phyloP scores from a whole-genome alignment of 2,797 vertebrate species.

The Poecilia picta region DNA sequence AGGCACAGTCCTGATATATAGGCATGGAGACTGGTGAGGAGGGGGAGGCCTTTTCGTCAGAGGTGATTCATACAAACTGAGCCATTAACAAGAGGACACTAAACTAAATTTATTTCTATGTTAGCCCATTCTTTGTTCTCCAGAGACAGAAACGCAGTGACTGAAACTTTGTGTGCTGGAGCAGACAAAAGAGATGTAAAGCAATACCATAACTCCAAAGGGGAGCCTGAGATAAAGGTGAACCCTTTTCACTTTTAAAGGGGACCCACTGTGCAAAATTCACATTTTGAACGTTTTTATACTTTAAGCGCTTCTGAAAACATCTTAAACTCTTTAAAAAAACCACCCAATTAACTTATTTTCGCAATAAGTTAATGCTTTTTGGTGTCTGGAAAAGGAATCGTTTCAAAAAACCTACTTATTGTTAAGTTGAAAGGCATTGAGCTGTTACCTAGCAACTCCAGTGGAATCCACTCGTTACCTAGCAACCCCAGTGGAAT shows the following conservation, averaged over 20 bases:
- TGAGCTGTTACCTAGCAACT: too few species aligned
- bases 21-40: slow-evolving; percentile 56
- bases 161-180: slow-evolving; percentile 44
- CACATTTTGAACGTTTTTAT: too few species aligned
- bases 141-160: slow-evolving; percentile 57
- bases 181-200: slow-evolving; percentile 35
- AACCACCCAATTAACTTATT: too few species aligned
- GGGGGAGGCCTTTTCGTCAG: slow-evolving; percentile 72
- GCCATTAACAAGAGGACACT: slow-evolving; percentile 60
- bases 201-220: slow-evolving; percentile 25
- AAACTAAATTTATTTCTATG: slow-evolving; percentile 66
- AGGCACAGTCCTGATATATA: slow-evolving; percentile 67
- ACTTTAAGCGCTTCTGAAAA: too few species aligned
- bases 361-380: too few species aligned
- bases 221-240: background rate
- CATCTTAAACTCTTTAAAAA: too few species aligned
- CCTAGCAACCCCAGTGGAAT: too few species aligned
- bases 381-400: too few species aligned
- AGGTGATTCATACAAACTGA: slow-evolving; percentile 74
- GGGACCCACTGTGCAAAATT: too few species aligned
- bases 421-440: too few species aligned
- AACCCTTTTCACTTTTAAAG: background rate
- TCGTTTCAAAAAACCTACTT: too few species aligned
- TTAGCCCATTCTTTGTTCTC: slow-evolving; percentile 62
- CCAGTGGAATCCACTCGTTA: too few species aligned